Evolutionary conservation across 2,113 vertebrate genomes (phyloP).

Genomic region (Pseudorasbora parva): DNA sequence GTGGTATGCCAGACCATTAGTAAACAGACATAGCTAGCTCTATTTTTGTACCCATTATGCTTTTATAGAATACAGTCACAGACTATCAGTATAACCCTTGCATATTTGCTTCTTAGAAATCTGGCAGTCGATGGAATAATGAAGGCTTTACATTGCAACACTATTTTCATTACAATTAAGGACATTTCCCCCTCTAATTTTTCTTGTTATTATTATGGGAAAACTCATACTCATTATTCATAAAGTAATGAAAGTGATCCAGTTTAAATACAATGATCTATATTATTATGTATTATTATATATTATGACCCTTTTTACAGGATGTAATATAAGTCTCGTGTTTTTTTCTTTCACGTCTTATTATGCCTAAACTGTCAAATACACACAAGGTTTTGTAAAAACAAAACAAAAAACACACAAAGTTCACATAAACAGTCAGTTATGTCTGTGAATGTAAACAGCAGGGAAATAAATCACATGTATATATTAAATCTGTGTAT

Average conservation of each 20-base stretch:
- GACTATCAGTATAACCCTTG: background rate
- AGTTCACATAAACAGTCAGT: too few relatives aligned
- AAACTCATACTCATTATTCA: background rate
- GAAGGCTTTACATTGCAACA: background rate
- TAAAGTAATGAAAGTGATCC: background rate
- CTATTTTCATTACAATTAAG: background rate
- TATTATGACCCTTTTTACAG: too few relatives aligned
- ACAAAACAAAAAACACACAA: too few relatives aligned
- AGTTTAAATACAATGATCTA: background rate
- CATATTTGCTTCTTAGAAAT: background rate
- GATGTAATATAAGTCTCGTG: too few relatives aligned
- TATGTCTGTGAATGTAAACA: too few relatives aligned
- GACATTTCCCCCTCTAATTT: background rate
- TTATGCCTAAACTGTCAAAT: too few relatives aligned
- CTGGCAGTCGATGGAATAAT: background rate
- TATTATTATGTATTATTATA: too few relatives aligned
- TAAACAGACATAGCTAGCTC: background rate
- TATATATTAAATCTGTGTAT: too few relatives aligned
- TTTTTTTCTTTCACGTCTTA: too few relatives aligned
- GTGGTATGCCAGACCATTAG: conserved; percentile 4
- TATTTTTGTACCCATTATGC: background rate
- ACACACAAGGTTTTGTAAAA: too few relatives aligned
- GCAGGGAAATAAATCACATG: too few relatives aligned
- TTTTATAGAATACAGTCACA: conserved; percentile 21
- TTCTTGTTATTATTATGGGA: background rate